These are phyloP conservation scores for Oryzias celebensis DNA, from an alignment of 2,113 vertebrate genomes.

Conservation along the genomic window DNA sequence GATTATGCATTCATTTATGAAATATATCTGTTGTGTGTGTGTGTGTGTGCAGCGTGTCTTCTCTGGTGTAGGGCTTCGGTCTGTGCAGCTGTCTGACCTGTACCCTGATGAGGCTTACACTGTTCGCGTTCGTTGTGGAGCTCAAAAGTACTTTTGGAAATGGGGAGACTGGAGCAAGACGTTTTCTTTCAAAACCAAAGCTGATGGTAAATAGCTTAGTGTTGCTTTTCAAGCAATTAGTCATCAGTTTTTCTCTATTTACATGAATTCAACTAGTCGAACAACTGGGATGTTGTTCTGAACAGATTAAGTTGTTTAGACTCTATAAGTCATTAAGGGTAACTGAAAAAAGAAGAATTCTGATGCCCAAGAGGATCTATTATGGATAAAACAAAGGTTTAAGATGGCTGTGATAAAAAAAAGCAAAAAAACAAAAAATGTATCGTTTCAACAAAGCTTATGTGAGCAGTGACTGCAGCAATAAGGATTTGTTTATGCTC, in stretches of 20 bases:
- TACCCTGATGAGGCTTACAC: conserved; percentile 60
- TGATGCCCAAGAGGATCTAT: too few relatives aligned
- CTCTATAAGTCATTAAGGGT: too few relatives aligned
- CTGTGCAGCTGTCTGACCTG: conserved; percentile 49
- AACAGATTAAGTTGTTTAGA: too few relatives aligned
- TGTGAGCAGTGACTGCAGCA: too few relatives aligned
- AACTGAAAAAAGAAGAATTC: too few relatives aligned
- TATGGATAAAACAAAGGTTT: too few relatives aligned
- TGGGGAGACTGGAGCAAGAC: conserved; percentile 74
- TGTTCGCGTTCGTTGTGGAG: conserved; percentile 64
- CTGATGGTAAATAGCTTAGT: conserved; percentile 53
- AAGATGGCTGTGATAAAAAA: too few relatives aligned
- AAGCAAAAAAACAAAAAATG: too few relatives aligned
- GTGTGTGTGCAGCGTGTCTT: conserved; percentile 15
- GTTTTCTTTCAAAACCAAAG: conserved; percentile 59
- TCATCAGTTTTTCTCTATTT: conserved; percentile 3
- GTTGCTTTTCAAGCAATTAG: neutral
- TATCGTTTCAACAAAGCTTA: too few relatives aligned
- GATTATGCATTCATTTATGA: neutral
- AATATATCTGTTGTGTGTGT: neutral
- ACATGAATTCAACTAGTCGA: too few relatives aligned
- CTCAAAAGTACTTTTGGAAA: conserved; percentile 71
- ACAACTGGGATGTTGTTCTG: neutral
- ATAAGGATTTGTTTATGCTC: too few relatives aligned
- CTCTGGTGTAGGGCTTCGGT: conserved; percentile 61